Conservation (phyloP, 2,888 invertebrate genomes). For the Amorpha juglandis region DNA sequence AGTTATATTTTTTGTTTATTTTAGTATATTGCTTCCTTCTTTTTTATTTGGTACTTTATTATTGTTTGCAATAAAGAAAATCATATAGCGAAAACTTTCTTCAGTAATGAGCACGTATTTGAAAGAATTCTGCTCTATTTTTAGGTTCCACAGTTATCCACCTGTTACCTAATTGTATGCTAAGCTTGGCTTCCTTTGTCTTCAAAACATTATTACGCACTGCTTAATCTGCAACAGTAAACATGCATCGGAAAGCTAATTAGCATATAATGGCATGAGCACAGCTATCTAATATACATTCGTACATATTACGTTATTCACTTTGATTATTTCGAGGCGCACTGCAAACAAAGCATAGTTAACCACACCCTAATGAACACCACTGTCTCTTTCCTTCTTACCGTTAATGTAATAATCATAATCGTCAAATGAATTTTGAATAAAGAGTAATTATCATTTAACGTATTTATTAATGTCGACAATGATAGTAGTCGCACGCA, state of each 20-base stretch:
- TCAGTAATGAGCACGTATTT: not conserved
- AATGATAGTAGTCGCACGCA: constrained; percentile 43
- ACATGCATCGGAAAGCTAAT: constrained; percentile 64
- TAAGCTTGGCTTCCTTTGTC: constrained; percentile 39
- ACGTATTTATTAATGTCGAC: constrained; percentile 1
- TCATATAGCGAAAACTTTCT: not conserved
- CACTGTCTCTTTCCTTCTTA: constrained; percentile 60
- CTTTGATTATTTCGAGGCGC: constrained; percentile 37
- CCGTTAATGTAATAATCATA: constrained; percentile 35
- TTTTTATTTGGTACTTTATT: not conserved
- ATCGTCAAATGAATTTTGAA: constrained; percentile 13
- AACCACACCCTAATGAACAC: constrained; percentile 75
- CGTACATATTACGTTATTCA: constrained; percentile 26
- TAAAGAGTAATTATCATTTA: constrained; percentile 3
- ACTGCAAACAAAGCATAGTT: constrained; percentile 73
- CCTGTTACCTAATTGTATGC: constrained; percentile 34
- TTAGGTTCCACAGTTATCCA: too few species aligned
- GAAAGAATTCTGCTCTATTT: not conserved
- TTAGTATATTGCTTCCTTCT: too few species aligned
- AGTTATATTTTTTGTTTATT: not conserved
- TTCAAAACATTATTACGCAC: constrained; percentile 41
- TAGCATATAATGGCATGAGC: constrained; percentile 70
- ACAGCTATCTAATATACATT: constrained; percentile 51
- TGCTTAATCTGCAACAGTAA: constrained; percentile 53
- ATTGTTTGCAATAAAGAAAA: too few species aligned